Evolutionary conservation across 2,113 vertebrate genomes (phyloP).

Genomic region (Mesembrinibis cayennensis): DNA sequence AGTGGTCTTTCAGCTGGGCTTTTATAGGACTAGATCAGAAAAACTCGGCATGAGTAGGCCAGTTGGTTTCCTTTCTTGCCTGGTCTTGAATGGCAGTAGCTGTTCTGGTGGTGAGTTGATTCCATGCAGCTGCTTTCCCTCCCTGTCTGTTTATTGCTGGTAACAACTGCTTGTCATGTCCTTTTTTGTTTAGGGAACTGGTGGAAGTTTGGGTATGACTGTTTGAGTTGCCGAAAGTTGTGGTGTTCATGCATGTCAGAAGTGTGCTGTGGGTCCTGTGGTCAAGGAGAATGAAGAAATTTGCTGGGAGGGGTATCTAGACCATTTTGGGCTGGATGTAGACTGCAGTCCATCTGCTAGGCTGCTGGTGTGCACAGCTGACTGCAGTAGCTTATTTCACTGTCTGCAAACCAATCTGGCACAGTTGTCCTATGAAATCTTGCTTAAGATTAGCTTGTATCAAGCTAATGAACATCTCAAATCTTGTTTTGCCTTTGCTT

Average conservation of each 20-base stretch:
- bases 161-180: background rate
- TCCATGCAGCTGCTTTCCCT: background rate
- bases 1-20: background rate
- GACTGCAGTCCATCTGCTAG: conserved; percentile 21
- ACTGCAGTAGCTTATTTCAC: conserved; percentile 1
- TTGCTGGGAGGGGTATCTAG: background rate
- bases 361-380: background rate
- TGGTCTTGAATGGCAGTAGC: background rate
- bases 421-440: background rate
- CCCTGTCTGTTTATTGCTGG: background rate
- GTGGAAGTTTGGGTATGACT: background rate
- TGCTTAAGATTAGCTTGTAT: background rate
- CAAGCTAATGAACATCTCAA: background rate
- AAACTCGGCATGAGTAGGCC: background rate
- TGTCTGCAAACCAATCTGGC: background rate
- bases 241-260: background rate
- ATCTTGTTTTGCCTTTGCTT: background rate
- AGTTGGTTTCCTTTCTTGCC: background rate
- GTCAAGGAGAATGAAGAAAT: background rate
- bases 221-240: background rate
- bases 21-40: background rate
- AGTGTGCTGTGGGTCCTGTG: background rate
- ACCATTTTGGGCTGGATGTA: background rate
- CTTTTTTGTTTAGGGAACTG: background rate
- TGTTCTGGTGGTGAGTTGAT: background rate